phyloP scores from a whole-genome alignment of 2,888 invertebrate species.

The Chrysolina oricalcia region DNA sequence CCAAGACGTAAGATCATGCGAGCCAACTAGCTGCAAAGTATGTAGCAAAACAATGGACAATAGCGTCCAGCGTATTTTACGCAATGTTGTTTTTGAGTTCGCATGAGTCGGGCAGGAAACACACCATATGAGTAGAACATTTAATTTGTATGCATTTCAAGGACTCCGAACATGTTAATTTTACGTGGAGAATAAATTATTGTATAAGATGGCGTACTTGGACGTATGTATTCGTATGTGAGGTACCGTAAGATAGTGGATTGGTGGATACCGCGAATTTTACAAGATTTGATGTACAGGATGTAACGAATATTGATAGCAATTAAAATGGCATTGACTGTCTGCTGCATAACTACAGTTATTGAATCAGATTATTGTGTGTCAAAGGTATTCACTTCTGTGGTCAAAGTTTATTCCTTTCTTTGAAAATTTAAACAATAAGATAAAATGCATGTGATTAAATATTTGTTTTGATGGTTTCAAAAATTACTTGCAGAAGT shows the following conservation, averaged over 20 bases:
- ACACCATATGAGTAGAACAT: constrained; percentile 66
- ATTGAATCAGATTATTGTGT: too few species aligned
- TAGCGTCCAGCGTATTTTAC: constrained; percentile 55
- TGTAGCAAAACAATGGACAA: constrained; percentile 59
- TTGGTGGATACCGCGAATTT: constrained; percentile 25
- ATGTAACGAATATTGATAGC: constrained; percentile 6
- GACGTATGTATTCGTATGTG: constrained; percentile 39
- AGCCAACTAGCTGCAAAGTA: constrained; percentile 37
- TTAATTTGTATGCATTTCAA: constrained; percentile 68
- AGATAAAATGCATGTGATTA: too few species aligned
- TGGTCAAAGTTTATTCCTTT: too few species aligned
- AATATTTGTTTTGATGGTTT: too few species aligned
- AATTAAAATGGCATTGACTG: too few species aligned
- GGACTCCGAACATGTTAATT: constrained; percentile 57
- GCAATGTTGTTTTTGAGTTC: constrained; percentile 58
- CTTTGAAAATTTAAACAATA: too few species aligned
- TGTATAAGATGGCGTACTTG: constrained; percentile 43
- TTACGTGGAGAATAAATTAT: constrained; percentile 51
- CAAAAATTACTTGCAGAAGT: too few species aligned
- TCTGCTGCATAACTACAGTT: too few species aligned
- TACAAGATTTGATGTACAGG: constrained; percentile 31
- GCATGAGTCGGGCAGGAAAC: constrained; percentile 64
- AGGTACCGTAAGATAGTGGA: constrained; percentile 41
- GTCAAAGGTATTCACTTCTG: too few species aligned
- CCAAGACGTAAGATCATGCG: constrained; percentile 27